Conservation (phyloP, 2,797 vertebrate genomes). For the Caiman crocodilus region DNA sequence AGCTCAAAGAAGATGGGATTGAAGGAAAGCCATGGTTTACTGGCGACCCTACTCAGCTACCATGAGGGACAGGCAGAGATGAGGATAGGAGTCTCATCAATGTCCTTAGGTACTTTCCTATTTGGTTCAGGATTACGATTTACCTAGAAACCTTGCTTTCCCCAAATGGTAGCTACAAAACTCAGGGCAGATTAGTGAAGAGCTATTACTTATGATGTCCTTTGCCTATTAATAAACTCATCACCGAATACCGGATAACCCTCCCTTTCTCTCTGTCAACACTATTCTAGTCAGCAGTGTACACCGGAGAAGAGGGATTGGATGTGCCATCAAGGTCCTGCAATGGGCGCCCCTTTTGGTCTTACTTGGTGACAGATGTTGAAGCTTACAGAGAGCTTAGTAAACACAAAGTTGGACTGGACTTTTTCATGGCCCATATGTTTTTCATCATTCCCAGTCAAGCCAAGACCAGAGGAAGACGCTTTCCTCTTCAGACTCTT, state of each 20-base stretch:
- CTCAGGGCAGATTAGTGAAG: neutral
- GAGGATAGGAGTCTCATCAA: neutral
- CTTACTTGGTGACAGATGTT: slow-evolving; percentile 80
- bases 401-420: slow-evolving; percentile 80
- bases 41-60: neutral
- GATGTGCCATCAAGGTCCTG: slow-evolving; percentile 59
- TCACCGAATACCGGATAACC: slow-evolving; percentile 52
- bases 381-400: slow-evolving; percentile 73
- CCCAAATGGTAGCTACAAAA: neutral
- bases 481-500: slow-evolving; percentile 76
- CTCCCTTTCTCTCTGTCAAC: slow-evolving; percentile 63
- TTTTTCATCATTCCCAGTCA: slow-evolving; percentile 80
- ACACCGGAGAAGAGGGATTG: slow-evolving; percentile 61
- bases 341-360: slow-evolving; percentile 66
- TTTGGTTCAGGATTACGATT: neutral
- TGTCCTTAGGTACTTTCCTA: neutral
- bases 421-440: slow-evolving; percentile 80
- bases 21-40: neutral
- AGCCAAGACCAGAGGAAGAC: slow-evolving; percentile 76
- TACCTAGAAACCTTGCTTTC: neutral
- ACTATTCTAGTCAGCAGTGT: slow-evolving; percentile 4
- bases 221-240: slow-evolving; percentile 64
- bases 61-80: neutral
- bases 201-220: neutral
- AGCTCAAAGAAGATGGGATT: neutral